Conservation (phyloP, 1,140 invertebrate species). For the Dendrolimus punctatus region DNA sequence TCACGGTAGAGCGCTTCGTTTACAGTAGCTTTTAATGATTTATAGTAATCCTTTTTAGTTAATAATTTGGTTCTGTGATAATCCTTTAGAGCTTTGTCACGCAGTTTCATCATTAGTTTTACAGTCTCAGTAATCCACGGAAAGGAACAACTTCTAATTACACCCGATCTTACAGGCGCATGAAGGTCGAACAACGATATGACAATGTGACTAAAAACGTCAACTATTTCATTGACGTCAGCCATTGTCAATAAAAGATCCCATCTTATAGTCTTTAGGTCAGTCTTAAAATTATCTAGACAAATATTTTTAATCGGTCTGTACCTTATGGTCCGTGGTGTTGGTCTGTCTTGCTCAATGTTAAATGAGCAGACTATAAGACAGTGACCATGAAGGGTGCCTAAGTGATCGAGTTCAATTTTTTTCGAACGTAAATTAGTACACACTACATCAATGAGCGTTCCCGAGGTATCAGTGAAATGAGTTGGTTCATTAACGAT, state of each 20-base stretch:
- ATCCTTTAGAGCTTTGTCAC: constrained; percentile 11
- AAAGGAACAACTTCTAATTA: constrained; percentile 7
- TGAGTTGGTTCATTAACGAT: constrained; percentile 10
- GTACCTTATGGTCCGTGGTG: neutral
- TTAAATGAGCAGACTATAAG: constrained; percentile 5
- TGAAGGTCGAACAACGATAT: constrained; percentile 12
- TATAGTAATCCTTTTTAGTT: constrained; percentile 17
- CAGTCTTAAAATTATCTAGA: neutral
- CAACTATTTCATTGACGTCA: no score
- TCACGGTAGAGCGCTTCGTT: constrained; percentile 9
- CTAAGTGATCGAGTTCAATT: neutral
- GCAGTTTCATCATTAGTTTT: constrained; percentile 18
- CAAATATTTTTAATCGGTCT: constrained; percentile 8
- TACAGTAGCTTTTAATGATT: constrained; percentile 13
- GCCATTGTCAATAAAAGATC: neutral
- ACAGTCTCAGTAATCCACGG: constrained; percentile 21
- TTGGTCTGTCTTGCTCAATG: constrained; percentile 6
- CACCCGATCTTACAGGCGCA: constrained; percentile 7
- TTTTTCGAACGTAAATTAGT: constrained; percentile 4
- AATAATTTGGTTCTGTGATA: constrained; percentile 5
- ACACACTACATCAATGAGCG: constrained; percentile 15
- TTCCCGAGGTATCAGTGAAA: constrained; percentile 7
- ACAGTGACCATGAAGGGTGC: constrained; percentile 6
- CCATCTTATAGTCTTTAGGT: neutral
- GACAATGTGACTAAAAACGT: no score